phyloP scores from a whole-genome alignment of 2,113 vertebrate genomes.

The Coracopsis vasa region DNA sequence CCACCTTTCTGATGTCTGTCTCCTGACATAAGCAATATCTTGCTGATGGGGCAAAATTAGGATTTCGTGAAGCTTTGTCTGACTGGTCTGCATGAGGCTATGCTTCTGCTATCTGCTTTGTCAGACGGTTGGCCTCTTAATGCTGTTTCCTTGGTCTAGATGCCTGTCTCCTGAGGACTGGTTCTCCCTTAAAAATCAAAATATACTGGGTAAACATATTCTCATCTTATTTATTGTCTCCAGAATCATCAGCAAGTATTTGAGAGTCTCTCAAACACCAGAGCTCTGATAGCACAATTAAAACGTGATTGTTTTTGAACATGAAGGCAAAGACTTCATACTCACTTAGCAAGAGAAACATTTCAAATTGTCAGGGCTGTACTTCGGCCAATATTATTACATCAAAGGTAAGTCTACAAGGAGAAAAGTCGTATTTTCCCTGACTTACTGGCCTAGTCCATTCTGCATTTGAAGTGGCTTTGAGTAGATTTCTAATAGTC shows the following conservation, averaged over 20 bases:
- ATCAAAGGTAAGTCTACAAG: background rate
- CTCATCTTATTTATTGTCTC: background rate
- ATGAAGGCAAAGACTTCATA: background rate
- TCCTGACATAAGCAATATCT: background rate
- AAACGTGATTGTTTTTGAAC: background rate
- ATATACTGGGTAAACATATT: background rate
- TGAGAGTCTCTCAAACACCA: background rate
- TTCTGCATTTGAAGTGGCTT: background rate
- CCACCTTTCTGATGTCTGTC: background rate
- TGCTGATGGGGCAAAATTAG: background rate
- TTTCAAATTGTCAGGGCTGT: background rate
- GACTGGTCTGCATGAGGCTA: background rate
- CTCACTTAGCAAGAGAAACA: background rate
- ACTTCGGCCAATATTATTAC: background rate
- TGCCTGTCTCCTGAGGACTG: background rate
- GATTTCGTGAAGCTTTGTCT: background rate
- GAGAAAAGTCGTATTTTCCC: background rate
- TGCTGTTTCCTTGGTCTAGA: background rate
- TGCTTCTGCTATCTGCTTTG: background rate
- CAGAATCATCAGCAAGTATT: background rate
- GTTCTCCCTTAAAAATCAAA: background rate
- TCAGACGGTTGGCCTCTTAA: background rate
- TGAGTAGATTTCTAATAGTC: background rate
- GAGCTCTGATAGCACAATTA: background rate
- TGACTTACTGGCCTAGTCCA: background rate